These are phyloP conservation scores for Corticium candelabrum DNA, from an alignment of 37 sponge, comb jelly and placozoan genomes.

Conservation along the genomic window DNA sequence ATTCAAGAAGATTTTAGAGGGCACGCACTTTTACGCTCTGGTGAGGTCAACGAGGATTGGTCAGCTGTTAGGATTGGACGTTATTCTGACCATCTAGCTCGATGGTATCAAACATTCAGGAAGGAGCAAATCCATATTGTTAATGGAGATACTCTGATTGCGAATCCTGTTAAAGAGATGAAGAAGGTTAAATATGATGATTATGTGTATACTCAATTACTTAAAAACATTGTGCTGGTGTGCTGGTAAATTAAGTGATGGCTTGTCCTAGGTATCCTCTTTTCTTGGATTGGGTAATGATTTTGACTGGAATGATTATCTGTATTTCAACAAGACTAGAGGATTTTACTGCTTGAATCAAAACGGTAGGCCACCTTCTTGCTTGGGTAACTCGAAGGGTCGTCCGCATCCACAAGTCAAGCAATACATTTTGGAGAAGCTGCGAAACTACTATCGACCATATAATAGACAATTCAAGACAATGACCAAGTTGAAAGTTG, in stretches of 20 bases:
- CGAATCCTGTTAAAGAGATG: constrained; percentile 48
- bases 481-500: constrained; percentile 14
- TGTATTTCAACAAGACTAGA: constrained; percentile 56
- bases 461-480: constrained; percentile 41
- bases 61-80: constrained; percentile 32
- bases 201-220: too few species aligned
- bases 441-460: constrained; percentile 31
- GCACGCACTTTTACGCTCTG: background rate
- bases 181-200: too few species aligned
- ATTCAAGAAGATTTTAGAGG: constrained; percentile 6
- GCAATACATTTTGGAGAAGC: constrained; percentile 5
- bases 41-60: constrained; percentile 7
- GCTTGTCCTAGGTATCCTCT: too few species aligned
- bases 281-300: too few species aligned
- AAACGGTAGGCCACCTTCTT: constrained; percentile 30
- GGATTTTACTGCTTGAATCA: constrained; percentile 91
- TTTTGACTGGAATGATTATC: constrained; percentile 23
- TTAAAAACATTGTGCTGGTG: too few species aligned
- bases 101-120: constrained; percentile 56
- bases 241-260: too few species aligned
- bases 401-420: constrained; percentile 54
- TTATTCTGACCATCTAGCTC: constrained; percentile 47
- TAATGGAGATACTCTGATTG: constrained; percentile 52
- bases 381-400: constrained; percentile 68
- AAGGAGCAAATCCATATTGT: constrained; percentile 58